Evolutionary conservation across 2,113 vertebrate genomes (phyloP).

Genomic region (Archilochus colubris): DNA sequence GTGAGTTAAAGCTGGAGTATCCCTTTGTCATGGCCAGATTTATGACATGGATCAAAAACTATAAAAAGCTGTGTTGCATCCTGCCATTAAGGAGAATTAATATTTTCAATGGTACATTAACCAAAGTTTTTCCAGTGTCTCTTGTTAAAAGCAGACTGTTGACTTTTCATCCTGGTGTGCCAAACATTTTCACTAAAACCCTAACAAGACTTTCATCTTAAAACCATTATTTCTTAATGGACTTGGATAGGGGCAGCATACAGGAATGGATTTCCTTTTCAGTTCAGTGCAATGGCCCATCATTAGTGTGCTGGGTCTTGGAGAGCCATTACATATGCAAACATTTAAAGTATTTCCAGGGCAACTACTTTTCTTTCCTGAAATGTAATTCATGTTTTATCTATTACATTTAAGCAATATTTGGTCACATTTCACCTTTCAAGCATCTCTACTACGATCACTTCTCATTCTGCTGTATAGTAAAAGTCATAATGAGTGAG

Average conservation of each 20-base stretch:
- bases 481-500: slow-evolving; percentile 71
- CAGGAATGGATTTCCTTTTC: slow-evolving; percentile 77
- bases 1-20: slow-evolving; percentile 75
- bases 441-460: slow-evolving; percentile 53
- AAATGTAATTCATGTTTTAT: slow-evolving; percentile 75
- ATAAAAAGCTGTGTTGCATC: slow-evolving; percentile 82
- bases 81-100: slow-evolving; percentile 84
- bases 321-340: slow-evolving; percentile 77
- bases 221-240: slow-evolving; percentile 83
- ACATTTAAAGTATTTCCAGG: slow-evolving; percentile 78
- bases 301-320: slow-evolving; percentile 71
- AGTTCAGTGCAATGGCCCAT: slow-evolving; percentile 61
- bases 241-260: slow-evolving; percentile 74
- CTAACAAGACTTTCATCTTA: slow-evolving; percentile 82
- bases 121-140: slow-evolving; percentile 80
- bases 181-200: slow-evolving; percentile 82
- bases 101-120: slow-evolving; percentile 81
- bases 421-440: slow-evolving; percentile 60
- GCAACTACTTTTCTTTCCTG: slow-evolving; percentile 69
- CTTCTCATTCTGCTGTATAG: slow-evolving; percentile 48
- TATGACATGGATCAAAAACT: slow-evolving; percentile 82
- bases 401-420: slow-evolving; percentile 66
- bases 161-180: slow-evolving; percentile 80
- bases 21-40: slow-evolving; percentile 80
- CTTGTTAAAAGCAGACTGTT: slow-evolving; percentile 82